Evolutionary conservation across 2,113 vertebrate genomes (phyloP).

Genomic region (Prolemur simus): DNA sequence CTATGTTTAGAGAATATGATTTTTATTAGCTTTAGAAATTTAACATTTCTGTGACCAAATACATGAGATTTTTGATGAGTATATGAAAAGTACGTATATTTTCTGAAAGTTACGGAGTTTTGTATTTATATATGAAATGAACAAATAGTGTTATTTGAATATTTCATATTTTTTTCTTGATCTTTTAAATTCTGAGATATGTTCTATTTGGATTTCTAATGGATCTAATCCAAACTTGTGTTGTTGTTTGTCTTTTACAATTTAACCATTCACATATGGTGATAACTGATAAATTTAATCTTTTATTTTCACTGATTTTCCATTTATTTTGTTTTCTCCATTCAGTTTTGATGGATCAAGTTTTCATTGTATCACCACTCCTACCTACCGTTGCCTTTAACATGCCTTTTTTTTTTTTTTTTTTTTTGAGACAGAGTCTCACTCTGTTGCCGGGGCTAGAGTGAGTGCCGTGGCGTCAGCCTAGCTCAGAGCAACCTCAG

Average conservation of each 20-base stretch:
- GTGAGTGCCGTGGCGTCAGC: no score
- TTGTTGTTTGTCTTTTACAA: slow-evolving; percentile 9
- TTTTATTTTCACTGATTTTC: neutral
- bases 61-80: neutral
- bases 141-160: neutral
- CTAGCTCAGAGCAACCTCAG: no score
- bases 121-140: neutral
- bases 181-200: neutral
- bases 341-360: neutral
- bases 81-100: neutral
- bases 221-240: neutral
- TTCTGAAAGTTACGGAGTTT: neutral
- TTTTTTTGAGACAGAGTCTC: no score
- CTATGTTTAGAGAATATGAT: neutral
- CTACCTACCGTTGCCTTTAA: neutral
- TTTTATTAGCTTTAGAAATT: slow-evolving; percentile 19
- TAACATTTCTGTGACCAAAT: neutral
- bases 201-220: slow-evolving; percentile 16
- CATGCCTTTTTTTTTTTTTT: neutral
- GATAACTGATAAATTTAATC: neutral
- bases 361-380: neutral
- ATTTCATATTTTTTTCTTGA: neutral
- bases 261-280: neutral
- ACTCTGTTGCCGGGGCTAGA: no score
- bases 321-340: neutral